Base-by-base conservation (phyloP, 2,113 vertebrate genomes). In the Pygoscelis antarcticus region DNA sequence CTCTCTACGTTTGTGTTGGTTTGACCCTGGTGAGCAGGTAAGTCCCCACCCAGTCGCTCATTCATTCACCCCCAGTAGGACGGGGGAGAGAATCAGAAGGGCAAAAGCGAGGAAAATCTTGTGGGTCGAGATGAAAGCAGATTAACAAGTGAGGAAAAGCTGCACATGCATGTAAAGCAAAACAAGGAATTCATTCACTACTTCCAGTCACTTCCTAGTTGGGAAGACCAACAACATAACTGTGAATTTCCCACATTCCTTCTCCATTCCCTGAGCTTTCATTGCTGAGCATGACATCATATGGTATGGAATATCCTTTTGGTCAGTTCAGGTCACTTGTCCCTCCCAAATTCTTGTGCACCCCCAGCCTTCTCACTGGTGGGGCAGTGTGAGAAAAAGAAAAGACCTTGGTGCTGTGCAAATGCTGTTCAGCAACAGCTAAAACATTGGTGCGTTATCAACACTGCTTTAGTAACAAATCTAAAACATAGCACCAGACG, bases 31-130 rank as follows among this genome's bases (percentile, higher is more conserved):
- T 11, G 42, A 66, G 42, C 29, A 65, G 34, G 22, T 65, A 60
- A n/a, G 10, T 16, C 10, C 23, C 5, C 19, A 49, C 2, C 1
- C 36, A 32, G 6, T 58, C 0, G 0, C n/a, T 74, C 36, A 9
- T 19, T 54, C 30, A 15, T 13, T 54, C 34, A 22, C 5, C 0
- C 1, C 3, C 0, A 7, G 15, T 10, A 38, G 30, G 26, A 44
- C 1, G 10, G 7, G 7, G 30, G 3, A 34, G 13, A 52, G 8
- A 36, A 76, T 38, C 38, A 71, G 25, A 90, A 54, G 8, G 32
- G 13, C 11, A 77, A 71, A 86, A 60, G 1, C 21, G 62, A 62
- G 36, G 42, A 58, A 64, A 84, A 25, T 13, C 1, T 34, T 10
- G 2, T 60, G 61, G 10, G 19, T 84, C 2, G 0, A 75, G 38